These are phyloP conservation scores for Xiphias gladius DNA, from an alignment of 2,113 vertebrate species.

Conservation along the genomic window DNA sequence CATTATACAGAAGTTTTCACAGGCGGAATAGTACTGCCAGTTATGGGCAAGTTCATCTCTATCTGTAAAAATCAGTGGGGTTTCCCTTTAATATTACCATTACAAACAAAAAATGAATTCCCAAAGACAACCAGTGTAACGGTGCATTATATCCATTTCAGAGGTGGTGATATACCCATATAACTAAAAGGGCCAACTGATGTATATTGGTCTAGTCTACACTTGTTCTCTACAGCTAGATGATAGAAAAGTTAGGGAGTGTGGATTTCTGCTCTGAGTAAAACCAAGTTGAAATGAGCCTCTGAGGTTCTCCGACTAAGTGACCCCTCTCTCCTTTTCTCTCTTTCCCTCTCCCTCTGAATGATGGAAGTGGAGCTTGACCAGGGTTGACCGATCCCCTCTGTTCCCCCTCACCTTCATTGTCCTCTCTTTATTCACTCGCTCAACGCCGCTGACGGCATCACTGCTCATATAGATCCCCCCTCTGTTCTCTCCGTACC, in stretches of 20 bases:
- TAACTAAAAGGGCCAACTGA: neutral
- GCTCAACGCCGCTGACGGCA: slow-evolving; percentile 43
- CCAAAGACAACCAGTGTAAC: neutral
- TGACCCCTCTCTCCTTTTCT: neutral
- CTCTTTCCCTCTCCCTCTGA: slow-evolving; percentile 8
- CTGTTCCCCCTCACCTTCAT: slow-evolving; percentile 36
- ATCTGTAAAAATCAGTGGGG: neutral
- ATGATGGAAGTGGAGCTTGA: neutral
- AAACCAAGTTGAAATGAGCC: slow-evolving; percentile 21
- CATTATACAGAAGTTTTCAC: neutral
- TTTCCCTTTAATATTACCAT: neutral
- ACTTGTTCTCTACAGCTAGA: slow-evolving; percentile 6
- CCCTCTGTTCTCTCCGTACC: slow-evolving; percentile 5
- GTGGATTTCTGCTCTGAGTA: slow-evolving; percentile 7
- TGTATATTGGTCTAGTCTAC: neutral
- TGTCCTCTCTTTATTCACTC: slow-evolving; percentile 51
- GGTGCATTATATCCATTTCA: neutral
- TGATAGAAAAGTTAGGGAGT: neutral
- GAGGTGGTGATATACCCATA: neutral
- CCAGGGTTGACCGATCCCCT: slow-evolving; percentile 51
- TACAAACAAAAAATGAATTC: neutral
- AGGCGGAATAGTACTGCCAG: neutral
- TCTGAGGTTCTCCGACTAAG: neutral
- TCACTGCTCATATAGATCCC: slow-evolving; percentile 37
- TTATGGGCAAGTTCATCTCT: neutral